Evolutionary conservation across 1,140 invertebrate species (phyloP), one percentile per base, ranked within the genome.

Genomic region (Aphaenogaster ashmeadi): DNA sequence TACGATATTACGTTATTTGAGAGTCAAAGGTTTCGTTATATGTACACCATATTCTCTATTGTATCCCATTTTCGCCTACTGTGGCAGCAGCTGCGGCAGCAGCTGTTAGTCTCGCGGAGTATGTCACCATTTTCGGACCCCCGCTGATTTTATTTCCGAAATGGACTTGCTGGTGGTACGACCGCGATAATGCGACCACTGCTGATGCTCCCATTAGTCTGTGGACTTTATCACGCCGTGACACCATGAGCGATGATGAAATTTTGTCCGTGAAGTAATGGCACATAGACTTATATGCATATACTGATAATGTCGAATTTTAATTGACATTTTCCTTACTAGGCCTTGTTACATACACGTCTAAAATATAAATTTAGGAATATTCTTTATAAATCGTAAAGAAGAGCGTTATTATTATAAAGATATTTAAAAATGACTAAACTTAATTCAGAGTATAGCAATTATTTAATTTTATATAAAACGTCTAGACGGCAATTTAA

Each of bases 121-220:
- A 50, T 41, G 54, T 72, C 72, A 60, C 74, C 38, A 86, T 66
- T 79, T 77, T 86, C 50, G 47, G 15, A 79, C 15, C 62, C 81
- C 50, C 15, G 69, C 52, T 87, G 75, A 69, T 87, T 87, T 87
- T 87, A 87, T 81, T 87, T 50, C 75, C 85, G 60, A 80, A 87
- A 87, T 87, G 77, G 77, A 71, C 62, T 86, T 27, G 77, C 83
- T 36, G 41, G 36, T 27, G 18, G n/a, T 60, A 62, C 13, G 44
- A 47, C 52, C 52, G n/a, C 75, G 85, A 67, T 87, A 81, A 87
- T 87, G 64, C 64, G 52, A 87, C 62, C 74, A 18, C 74, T 52
- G 47, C 60, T 64, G 72, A 56, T 56, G 83, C 27, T 47, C 33
- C 83, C 72, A 86, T 77, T 86, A 86, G 60, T 58, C 58, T 47